phyloP scores from a whole-genome alignment of 2,888 invertebrate species.

The Drosophila percnosoma region DNA sequence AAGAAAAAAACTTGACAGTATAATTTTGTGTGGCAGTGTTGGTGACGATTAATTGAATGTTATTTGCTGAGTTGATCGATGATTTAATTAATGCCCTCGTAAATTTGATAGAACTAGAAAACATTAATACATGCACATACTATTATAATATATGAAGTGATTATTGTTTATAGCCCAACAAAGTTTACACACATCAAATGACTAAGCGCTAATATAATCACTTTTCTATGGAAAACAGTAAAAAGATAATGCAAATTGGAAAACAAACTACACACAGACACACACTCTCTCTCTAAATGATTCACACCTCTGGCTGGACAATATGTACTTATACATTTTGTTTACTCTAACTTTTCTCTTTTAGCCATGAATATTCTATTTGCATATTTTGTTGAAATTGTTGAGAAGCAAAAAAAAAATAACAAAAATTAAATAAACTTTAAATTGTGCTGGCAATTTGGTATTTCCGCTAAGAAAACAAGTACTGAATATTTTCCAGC shows the following conservation, averaged over 20 bases:
- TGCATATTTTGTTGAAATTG: constrained; percentile 36
- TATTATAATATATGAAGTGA: not conserved
- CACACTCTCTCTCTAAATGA: constrained; percentile 23
- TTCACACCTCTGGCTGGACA: constrained; percentile 30
- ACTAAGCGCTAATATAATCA: constrained; percentile 49
- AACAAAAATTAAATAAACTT: constrained; percentile 8
- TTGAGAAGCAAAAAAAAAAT: constrained; percentile 7
- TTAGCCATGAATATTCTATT: constrained; percentile 44
- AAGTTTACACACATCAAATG: constrained; percentile 28
- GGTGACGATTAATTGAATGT: constrained; percentile 3
- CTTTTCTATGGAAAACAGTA: constrained; percentile 40
- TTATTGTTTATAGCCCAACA: constrained; percentile 18
- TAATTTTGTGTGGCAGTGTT: constrained; percentile 9
- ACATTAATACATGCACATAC: not conserved
- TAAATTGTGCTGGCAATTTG: constrained; percentile 25
- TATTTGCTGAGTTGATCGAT: constrained; percentile 30
- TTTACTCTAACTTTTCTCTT: constrained; percentile 32
- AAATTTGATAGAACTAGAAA: constrained; percentile 28
- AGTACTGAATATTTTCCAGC: constrained; percentile 39
- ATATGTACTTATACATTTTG: constrained; percentile 18
- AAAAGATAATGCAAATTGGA: constrained; percentile 41
- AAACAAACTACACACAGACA: constrained; percentile 1
- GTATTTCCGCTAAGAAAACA: constrained; percentile 45
- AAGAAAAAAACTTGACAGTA: not conserved
- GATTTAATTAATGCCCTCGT: constrained; percentile 38